phyloP scores from a whole-genome alignment of 2,797 vertebrate genomes.

The Trachops cirrhosus region DNA sequence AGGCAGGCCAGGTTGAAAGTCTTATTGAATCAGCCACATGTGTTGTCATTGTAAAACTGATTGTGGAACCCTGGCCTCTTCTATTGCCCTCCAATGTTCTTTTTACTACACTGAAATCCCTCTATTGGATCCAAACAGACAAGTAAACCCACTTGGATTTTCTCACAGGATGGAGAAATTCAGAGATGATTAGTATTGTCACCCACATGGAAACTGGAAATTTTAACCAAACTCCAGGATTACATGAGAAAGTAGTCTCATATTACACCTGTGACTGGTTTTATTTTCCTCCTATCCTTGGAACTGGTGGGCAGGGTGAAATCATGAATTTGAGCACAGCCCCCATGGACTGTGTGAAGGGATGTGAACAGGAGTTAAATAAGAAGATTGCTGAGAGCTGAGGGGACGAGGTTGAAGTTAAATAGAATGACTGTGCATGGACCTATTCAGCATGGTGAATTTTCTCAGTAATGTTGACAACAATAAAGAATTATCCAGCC shows the following conservation, averaged over 20 bases:
- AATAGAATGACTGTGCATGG: neutral
- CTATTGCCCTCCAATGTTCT: neutral
- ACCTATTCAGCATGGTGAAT: neutral
- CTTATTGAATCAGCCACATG: neutral
- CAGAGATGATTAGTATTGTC: neutral
- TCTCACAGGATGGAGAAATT: neutral
- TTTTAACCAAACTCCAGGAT: conserved; percentile 13
- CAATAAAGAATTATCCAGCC: neutral
- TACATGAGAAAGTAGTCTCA: neutral
- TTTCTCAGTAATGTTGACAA: neutral
- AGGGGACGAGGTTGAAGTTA: neutral
- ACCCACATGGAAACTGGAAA: neutral
- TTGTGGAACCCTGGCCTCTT: neutral
- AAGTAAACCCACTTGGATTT: neutral
- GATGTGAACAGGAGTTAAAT: neutral
- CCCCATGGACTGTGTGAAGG: neutral
- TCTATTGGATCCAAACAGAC: neutral
- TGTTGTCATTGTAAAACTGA: neutral
- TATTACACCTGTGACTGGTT: neutral
- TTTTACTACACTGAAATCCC: neutral
- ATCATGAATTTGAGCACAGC: neutral
- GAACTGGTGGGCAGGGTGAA: neutral
- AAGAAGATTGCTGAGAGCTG: neutral
- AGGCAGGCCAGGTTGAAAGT: neutral
- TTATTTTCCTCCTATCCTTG: neutral